Percentiles rank a stretch among this genome's conserved stretches.
phyloP scores from a whole-genome alignment of 2,888 invertebrate genomes.

The Caenorhabditis becei region DNA sequence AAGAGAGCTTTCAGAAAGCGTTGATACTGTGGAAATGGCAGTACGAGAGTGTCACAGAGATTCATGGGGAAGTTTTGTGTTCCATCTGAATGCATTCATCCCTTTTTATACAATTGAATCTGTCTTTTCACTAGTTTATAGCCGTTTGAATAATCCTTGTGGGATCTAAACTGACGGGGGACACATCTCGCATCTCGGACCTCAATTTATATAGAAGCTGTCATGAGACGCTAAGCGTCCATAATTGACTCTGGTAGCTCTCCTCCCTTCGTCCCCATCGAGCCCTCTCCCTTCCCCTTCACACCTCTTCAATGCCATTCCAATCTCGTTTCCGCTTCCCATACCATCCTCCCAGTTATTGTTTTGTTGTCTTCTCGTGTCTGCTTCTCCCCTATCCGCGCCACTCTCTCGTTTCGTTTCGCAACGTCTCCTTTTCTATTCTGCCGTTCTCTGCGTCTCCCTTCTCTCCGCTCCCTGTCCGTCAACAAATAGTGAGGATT shows the following conservation, averaged over 20 bases:
- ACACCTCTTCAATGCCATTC: not conserved
- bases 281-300: conserved; percentile 1
- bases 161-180: too few relatives aligned
- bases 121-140: too few relatives aligned
- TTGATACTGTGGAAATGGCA: too few relatives aligned
- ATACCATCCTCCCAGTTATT: conserved; percentile 28
- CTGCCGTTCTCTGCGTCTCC: conserved; percentile 15
- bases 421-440: conserved; percentile 43
- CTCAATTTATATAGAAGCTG: not conserved
- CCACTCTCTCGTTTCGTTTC: conserved; percentile 31
- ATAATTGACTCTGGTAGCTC: not conserved
- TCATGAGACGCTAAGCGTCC: not conserved
- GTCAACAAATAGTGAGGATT: conserved; percentile 44
- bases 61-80: too few relatives aligned
- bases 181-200: not conserved
- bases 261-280: not conserved
- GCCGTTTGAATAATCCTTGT: too few relatives aligned
- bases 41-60: too few relatives aligned
- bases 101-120: too few relatives aligned
- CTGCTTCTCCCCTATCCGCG: conserved; percentile 17
- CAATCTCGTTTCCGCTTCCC: conserved; percentile 5
- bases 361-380: conserved; percentile 31
- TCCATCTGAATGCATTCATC: too few relatives aligned
- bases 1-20: too few relatives aligned
- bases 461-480: conserved; percentile 14